Evolutionary conservation across 1,140 invertebrate species (phyloP).

Genomic region (Lepidurus arcticus): DNA sequence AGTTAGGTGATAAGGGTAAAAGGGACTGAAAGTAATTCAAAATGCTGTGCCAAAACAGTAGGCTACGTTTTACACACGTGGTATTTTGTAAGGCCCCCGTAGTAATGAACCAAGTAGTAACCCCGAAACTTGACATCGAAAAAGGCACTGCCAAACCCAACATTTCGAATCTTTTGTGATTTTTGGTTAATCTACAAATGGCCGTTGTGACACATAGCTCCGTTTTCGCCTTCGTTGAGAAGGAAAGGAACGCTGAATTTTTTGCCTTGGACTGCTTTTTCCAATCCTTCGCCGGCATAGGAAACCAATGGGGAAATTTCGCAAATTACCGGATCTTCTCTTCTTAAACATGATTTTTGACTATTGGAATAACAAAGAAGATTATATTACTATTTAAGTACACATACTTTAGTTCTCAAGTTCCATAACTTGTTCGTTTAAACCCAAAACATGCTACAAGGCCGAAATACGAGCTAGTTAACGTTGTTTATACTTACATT

Average conservation of each 20-base stretch:
- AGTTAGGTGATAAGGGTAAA: no score
- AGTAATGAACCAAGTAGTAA: no score
- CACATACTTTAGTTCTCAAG: not conserved
- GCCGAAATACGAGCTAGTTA: not conserved
- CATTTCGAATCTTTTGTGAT: not conserved
- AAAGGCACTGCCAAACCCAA: not conserved
- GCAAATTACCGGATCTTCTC: slow-evolving; percentile 60
- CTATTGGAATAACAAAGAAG: slow-evolving; percentile 42
- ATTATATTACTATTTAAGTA: not conserved
- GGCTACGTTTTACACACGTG: not conserved
- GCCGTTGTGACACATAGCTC: not conserved
- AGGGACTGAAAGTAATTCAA: no score
- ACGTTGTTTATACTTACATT: slow-evolving; percentile 38
- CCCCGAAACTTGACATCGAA: not conserved
- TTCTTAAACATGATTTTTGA: slow-evolving; percentile 44
- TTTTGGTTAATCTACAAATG: not conserved
- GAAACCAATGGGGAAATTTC: slow-evolving; percentile 90
- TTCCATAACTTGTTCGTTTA: not conserved
- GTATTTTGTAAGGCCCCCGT: not conserved
- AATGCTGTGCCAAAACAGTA: not conserved
- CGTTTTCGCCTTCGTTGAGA: slow-evolving; percentile 40
- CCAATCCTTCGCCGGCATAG: slow-evolving; percentile 80
- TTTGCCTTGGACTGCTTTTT: slow-evolving; percentile 57
- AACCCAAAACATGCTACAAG: not conserved
- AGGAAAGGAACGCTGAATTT: slow-evolving; percentile 62